Percentiles rank a stretch among this genome's conserved stretches.
These are phyloP conservation scores for Acanthurus lineatus DNA, from an alignment of 2,797 vertebrate species.

Conservation along the genomic window DNA sequence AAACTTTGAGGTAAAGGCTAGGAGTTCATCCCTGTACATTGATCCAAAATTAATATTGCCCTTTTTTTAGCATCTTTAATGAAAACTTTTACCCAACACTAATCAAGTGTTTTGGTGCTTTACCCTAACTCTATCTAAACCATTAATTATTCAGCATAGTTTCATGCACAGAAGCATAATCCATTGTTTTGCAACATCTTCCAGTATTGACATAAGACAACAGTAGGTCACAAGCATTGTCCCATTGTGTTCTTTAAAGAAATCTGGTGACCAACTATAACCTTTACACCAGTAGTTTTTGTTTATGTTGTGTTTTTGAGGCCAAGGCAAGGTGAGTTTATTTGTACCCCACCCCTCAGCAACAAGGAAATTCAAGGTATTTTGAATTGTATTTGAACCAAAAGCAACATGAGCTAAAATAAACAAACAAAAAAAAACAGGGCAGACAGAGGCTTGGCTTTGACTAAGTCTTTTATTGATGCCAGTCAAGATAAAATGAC, in stretches of 20 bases:
- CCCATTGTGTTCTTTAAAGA: not conserved
- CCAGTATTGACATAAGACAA: too few relatives aligned
- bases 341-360: not conserved
- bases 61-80: too few relatives aligned
- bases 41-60: too few relatives aligned
- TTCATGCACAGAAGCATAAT: not conserved
- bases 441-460: not conserved
- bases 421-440: not conserved
- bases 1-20: not conserved
- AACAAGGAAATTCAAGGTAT: not conserved
- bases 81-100: too few relatives aligned
- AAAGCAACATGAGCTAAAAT: not conserved
- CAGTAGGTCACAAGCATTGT: not conserved
- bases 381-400: not conserved
- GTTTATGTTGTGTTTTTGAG: not conserved
- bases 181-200: not conserved
- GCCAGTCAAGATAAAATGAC: constrained; percentile 29
- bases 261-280: not conserved
- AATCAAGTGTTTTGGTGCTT: too few relatives aligned
- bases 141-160: too few relatives aligned
- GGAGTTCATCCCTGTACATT: not conserved
- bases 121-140: too few relatives aligned
- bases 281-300: not conserved
- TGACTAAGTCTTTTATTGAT: constrained; percentile 22
- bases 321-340: too few relatives aligned